These are phyloP conservation scores for Amniataba percoides DNA, from an alignment of 2,797 vertebrate species.

Conservation along the genomic window DNA sequence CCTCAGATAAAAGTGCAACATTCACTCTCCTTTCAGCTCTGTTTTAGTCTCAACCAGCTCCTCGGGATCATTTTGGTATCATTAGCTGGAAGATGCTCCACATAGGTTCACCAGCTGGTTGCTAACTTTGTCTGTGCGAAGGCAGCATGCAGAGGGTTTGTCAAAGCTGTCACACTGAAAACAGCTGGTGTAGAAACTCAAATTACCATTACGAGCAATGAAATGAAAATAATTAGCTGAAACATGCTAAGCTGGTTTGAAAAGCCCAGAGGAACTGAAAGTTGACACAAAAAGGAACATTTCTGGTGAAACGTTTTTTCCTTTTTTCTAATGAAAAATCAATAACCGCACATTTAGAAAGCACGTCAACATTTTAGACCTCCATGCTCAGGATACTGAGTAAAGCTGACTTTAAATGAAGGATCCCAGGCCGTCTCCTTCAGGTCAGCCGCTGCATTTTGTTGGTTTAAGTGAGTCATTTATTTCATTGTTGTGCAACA, in stretches of 20 bases:
- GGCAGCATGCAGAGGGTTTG: too few species aligned
- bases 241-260: neutral
- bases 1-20: neutral
- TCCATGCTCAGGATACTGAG: neutral
- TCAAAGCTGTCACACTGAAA: too few species aligned
- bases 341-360: neutral
- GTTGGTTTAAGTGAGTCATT: neutral
- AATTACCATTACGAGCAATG: neutral
- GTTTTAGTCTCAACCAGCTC: neutral
- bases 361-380: neutral
- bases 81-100: neutral
- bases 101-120: neutral
- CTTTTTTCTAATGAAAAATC: neutral
- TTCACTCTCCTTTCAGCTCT: neutral
- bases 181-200: too few species aligned
- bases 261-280: neutral
- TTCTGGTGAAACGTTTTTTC: neutral
- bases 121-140: neutral
- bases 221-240: neutral
- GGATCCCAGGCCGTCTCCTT: neutral
- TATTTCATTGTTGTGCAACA: neutral
- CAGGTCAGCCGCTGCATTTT: neutral
- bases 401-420: neutral
- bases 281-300: neutral
- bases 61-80: neutral